Evolutionary conservation across 2,888 invertebrate genomes (phyloP).

Genomic region (Fragum fragum): DNA sequence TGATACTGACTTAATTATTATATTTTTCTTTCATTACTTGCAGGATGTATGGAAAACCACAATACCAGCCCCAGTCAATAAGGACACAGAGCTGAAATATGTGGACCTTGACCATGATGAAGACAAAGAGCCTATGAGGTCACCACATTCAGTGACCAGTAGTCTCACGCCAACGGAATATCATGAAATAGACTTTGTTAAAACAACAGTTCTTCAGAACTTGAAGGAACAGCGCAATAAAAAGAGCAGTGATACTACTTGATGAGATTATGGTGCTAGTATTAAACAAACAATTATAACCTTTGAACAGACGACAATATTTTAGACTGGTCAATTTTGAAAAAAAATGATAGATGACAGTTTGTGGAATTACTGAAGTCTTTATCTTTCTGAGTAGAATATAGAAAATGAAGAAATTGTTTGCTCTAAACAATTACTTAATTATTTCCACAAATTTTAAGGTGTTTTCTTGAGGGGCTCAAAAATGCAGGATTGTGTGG

Average conservation of each 20-base stretch:
- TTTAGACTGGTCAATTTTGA: too few species aligned
- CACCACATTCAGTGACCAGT: constrained; percentile 47
- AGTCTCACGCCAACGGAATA: constrained; percentile 90
- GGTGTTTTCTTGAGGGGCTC: too few species aligned
- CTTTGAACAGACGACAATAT: too few species aligned
- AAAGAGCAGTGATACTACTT: constrained; percentile 25
- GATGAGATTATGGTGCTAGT: constrained; percentile 9
- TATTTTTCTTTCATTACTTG: neutral
- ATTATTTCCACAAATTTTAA: too few species aligned
- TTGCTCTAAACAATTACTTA: too few species aligned
- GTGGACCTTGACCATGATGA: constrained; percentile 94
- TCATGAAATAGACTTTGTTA: constrained; percentile 97
- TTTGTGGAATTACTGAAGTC: too few species aligned
- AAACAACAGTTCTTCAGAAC: constrained; percentile 96
- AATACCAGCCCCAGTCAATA: constrained; percentile 74
- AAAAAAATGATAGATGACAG: too few species aligned
- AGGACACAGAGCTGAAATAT: constrained; percentile 90
- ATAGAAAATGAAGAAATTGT: too few species aligned
- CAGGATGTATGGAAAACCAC: constrained; percentile 69
- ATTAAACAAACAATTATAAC: too few species aligned
- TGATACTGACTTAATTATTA: too few species aligned
- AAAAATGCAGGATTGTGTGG: too few species aligned
- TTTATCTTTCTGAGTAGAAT: too few species aligned
- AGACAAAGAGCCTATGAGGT: constrained; percentile 64
- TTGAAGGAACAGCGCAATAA: constrained; percentile 66